Evolutionary conservation across 2,113 vertebrate genomes (phyloP).

Genomic region (Notarius quadriscutis): DNA sequence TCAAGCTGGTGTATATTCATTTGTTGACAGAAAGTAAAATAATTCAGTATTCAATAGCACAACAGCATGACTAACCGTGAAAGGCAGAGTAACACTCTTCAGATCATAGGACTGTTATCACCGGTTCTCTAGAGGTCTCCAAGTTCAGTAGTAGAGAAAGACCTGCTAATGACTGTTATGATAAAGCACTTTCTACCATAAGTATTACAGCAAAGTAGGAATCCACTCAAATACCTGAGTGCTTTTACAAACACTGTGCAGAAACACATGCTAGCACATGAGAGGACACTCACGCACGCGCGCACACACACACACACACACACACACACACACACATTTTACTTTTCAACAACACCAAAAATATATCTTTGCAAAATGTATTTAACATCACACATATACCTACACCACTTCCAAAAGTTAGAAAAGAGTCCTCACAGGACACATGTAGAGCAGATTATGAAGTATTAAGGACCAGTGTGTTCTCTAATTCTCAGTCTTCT

Average conservation of each 20-base stretch:
- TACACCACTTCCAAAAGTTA: background rate
- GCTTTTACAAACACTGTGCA: conserved; percentile 20
- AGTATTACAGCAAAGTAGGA: background rate
- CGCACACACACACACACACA: background rate
- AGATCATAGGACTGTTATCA: background rate
- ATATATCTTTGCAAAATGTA: conserved; percentile 14
- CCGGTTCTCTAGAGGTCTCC: background rate
- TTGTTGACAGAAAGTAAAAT: conserved; percentile 12
- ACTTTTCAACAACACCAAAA: conserved; percentile 20
- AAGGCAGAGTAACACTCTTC: background rate
- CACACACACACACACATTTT: background rate
- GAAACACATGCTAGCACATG: conserved; percentile 20
- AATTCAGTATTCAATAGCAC: conserved; percentile 4
- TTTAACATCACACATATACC: background rate
- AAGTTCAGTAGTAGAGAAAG: background rate
- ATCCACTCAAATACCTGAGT: conserved; percentile 8
- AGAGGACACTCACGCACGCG: background rate
- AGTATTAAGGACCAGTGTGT: background rate
- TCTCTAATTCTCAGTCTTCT: conserved; percentile 8
- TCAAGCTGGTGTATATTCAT: conserved; percentile 28
- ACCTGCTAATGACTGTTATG: conserved; percentile 13
- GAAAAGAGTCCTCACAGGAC: background rate
- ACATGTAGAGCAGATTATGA: background rate
- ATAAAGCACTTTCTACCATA: conserved; percentile 4
- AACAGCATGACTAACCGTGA: conserved; percentile 14